Conservation (phyloP, 30 jellyfish, hydroid and myxozoan genomes). For the Hydra vulgaris region DNA sequence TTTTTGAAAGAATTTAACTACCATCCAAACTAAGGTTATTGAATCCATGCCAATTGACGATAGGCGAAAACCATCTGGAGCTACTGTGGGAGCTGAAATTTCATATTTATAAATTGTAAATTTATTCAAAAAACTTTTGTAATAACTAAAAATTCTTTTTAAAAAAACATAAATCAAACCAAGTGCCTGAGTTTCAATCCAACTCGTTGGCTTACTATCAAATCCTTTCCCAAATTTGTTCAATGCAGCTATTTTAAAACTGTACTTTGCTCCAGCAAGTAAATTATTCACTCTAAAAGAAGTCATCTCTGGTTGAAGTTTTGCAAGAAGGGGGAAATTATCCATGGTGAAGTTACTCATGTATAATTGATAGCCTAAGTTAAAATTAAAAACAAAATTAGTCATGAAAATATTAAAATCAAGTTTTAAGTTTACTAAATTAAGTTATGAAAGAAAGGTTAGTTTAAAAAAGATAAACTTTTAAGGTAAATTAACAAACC, state of each 20-base stretch:
- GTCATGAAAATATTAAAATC: neutral
- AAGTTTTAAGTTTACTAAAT: too few species aligned
- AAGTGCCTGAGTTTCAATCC: conserved; percentile 35
- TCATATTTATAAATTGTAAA: too few species aligned
- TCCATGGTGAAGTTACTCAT: conserved; percentile 44
- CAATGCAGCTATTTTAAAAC: conserved; percentile 66
- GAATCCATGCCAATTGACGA: conserved; percentile 35
- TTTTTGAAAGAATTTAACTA: conserved; percentile 3
- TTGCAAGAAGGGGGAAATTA: conserved; percentile 8
- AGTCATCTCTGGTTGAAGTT: conserved; percentile 19
- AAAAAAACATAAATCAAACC: too few species aligned
- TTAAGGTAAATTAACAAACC: too few species aligned
- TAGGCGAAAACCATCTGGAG: conserved; percentile 47
- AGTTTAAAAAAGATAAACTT: too few species aligned
- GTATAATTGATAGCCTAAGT: conserved; percentile 15
- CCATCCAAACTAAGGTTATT: conserved; percentile 69
- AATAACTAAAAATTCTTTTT: too few species aligned
- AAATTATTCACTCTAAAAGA: conserved; percentile 32
- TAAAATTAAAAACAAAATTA: neutral
- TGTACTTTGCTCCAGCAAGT: conserved; percentile 52
- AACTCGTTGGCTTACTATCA: conserved; percentile 46
- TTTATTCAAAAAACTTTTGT: too few species aligned
- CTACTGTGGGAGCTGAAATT: conserved; percentile 67
- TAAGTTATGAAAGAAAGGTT: too few species aligned
- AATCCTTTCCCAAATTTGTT: conserved; percentile 59